These are phyloP conservation scores for Sus cebifrons DNA, from an alignment of 2,797 vertebrate species.

Conservation along the genomic window DNA sequence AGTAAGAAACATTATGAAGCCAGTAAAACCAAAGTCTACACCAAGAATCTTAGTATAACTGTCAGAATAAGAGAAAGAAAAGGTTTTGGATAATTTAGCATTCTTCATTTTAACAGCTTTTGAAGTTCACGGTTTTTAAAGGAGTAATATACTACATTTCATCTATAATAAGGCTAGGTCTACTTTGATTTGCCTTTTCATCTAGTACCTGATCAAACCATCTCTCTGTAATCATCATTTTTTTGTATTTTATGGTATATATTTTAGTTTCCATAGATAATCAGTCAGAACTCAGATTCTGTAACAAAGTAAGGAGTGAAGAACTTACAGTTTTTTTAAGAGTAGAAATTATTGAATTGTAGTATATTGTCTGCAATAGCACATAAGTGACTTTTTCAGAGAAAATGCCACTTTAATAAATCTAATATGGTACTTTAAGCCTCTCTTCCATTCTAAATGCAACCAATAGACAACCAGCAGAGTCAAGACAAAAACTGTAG, in stretches of 20 bases:
- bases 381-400: background rate
- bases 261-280: slow-evolving; percentile 59
- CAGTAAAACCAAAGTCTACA: background rate
- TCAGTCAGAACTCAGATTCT: slow-evolving; percentile 31
- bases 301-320: slow-evolving; percentile 48
- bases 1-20: slow-evolving; percentile 37
- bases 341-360: slow-evolving; percentile 47
- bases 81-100: background rate
- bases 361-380: background rate
- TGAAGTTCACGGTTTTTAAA: background rate
- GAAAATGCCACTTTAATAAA: slow-evolving; percentile 64
- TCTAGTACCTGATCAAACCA: slow-evolving; percentile 37
- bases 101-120: slow-evolving; percentile 57
- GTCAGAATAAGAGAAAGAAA: background rate
- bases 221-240: slow-evolving; percentile 7
- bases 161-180: slow-evolving; percentile 20
- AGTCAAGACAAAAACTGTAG: slow-evolving; percentile 34
- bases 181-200: slow-evolving; percentile 58
- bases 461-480: background rate
- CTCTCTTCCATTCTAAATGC: slow-evolving; percentile 31
- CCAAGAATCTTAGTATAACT: background rate
- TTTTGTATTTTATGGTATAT: background rate
- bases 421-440: background rate
- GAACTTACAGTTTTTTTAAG: background rate
- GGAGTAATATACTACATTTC: background rate